phyloP scores from a whole-genome alignment of 1,140 invertebrate species.

The Fopius arisanus region DNA sequence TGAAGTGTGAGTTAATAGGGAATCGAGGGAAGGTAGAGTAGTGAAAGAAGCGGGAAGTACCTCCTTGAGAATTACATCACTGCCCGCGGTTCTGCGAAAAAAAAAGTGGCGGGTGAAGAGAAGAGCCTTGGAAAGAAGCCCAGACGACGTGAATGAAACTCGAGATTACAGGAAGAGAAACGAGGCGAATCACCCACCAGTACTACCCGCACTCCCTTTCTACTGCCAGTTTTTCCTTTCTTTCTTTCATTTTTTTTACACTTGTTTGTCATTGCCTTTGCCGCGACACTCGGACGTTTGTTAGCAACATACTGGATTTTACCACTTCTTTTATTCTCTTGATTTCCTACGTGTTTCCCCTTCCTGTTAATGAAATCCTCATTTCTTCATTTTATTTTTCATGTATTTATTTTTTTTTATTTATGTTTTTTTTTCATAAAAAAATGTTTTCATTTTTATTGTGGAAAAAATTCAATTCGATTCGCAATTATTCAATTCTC shows the following conservation, averaged over 20 bases:
- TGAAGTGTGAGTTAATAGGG: conserved; percentile 11
- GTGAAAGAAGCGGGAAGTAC: conserved; percentile 21
- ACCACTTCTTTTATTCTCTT: background rate
- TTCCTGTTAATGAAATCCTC: conserved; percentile 26
- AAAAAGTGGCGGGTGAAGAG: background rate
- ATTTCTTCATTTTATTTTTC: conserved; percentile 28
- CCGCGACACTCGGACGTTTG: background rate
- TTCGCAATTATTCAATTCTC: too few relatives aligned
- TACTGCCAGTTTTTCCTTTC: background rate
- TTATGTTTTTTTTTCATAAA: too few relatives aligned
- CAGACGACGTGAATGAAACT: conserved; percentile 33
- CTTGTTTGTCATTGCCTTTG: background rate
- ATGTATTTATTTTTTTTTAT: conserved; percentile 32
- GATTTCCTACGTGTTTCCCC: background rate
- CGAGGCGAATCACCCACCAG: conserved; percentile 18
- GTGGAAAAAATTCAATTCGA: too few relatives aligned
- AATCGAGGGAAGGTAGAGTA: background rate
- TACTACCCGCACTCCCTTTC: background rate
- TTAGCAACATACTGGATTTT: background rate
- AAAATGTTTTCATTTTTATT: too few relatives aligned
- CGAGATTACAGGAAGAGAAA: conserved; percentile 31
- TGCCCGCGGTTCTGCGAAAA: conserved; percentile 14
- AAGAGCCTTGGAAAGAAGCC: conserved; percentile 20
- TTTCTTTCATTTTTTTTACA: conserved; percentile 9
- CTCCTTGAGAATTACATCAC: conserved; percentile 30